Evolutionary conservation across 2,113 vertebrate species (phyloP).

Genomic region (Pleuronectes platessa): DNA sequence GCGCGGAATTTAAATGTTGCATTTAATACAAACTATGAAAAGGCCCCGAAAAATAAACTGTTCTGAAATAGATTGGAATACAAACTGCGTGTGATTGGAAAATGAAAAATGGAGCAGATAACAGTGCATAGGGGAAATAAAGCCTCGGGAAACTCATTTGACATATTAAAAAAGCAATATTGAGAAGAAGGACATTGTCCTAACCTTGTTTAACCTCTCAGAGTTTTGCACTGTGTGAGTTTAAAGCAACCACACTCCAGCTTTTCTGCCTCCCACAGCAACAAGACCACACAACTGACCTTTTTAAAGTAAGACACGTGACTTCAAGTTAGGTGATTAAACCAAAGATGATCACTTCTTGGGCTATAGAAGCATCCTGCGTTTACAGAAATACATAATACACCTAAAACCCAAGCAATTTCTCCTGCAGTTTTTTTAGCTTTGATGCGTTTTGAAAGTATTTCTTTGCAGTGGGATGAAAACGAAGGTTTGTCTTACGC

Average conservation of each 20-base stretch:
- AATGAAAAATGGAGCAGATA: slow-evolving; percentile 6
- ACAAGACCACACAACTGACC: not conserved
- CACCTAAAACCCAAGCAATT: not conserved
- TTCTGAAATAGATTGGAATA: slow-evolving; percentile 1
- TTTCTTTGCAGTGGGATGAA: not conserved
- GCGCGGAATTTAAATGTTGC: not conserved
- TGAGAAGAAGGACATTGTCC: not conserved
- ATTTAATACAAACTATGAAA: slow-evolving; percentile 15
- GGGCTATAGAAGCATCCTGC: not conserved
- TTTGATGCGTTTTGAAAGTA: too few relatives aligned
- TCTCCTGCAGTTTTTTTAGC: too few relatives aligned
- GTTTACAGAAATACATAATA: not conserved
- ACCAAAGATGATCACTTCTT: too few relatives aligned
- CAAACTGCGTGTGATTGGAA: not conserved
- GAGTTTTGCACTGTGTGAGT: not conserved
- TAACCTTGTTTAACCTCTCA: not conserved
- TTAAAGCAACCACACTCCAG: not conserved
- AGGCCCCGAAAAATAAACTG: slow-evolving; percentile 5
- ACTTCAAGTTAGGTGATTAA: too few relatives aligned
- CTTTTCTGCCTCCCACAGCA: not conserved
- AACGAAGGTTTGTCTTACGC: slow-evolving; percentile 9
- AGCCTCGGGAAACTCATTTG: slow-evolving; percentile 18
- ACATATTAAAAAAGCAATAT: slow-evolving; percentile 1
- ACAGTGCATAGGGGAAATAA: not conserved
- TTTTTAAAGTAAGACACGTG: not conserved